A percentile compares a stretch with the other conserved stretches of the same genome.
Evolutionary conservation across 2,113 vertebrate genomes (phyloP).

Genomic region (Passer montanus): DNA sequence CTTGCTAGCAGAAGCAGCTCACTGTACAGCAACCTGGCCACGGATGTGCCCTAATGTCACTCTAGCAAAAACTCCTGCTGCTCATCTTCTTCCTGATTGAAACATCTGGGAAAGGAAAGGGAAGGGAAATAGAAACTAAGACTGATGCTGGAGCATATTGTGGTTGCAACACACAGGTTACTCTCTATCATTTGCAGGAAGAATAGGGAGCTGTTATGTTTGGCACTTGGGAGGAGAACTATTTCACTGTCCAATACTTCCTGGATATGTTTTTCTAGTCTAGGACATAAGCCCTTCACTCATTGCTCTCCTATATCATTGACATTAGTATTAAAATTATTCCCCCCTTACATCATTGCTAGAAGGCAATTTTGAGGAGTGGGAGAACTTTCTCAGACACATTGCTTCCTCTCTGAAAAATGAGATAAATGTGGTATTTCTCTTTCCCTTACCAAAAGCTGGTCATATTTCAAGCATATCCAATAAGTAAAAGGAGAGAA

Average conservation of each 20-base stretch:
- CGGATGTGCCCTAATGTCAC: neutral
- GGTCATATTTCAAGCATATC: neutral
- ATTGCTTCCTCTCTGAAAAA: neutral
- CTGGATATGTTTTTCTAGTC: neutral
- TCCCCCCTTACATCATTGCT: neutral
- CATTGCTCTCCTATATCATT: neutral
- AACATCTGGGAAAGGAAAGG: neutral
- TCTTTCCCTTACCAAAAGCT: neutral
- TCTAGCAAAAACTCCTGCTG: neutral
- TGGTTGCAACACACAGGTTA: neutral
- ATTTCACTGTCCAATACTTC: neutral
- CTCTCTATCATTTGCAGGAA: neutral
- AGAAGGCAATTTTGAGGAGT: neutral
- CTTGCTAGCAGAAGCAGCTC: neutral
- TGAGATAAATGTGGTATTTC: neutral
- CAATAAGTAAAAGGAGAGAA: neutral
- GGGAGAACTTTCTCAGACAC: neutral
- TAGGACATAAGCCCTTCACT: neutral
- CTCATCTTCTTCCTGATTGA: neutral
- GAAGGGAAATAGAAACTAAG: neutral
- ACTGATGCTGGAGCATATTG: neutral
- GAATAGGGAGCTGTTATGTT: neutral
- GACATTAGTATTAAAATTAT: neutral
- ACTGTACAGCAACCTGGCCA: neutral
- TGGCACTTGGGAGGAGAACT: neutral